phyloP scores from a whole-genome alignment of 2,113 vertebrate genomes.

The Ursus arctos region DNA sequence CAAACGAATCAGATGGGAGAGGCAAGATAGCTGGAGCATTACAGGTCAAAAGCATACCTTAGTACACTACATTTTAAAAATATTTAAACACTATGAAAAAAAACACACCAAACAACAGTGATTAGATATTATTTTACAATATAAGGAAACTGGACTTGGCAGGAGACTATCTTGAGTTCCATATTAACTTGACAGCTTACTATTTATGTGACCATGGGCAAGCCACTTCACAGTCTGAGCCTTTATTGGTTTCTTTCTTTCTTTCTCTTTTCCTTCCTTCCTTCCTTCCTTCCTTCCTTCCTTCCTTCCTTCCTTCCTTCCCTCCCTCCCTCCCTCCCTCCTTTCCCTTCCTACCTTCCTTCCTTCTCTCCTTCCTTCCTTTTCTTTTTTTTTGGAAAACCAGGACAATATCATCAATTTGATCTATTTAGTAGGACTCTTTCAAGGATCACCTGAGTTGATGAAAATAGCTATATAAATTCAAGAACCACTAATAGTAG shows the following conservation, averaged over 20 bases:
- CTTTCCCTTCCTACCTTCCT: not conserved
- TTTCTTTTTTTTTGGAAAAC: not conserved
- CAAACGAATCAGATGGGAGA: not conserved
- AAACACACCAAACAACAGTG: not conserved
- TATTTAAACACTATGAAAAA: not conserved
- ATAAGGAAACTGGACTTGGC: not conserved
- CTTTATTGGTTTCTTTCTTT: not conserved
- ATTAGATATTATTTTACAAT: not conserved
- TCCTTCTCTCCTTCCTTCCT: not conserved
- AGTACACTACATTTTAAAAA: not conserved
- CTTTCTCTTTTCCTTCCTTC: not conserved
- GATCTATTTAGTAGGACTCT: not conserved
- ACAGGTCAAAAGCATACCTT: not conserved
- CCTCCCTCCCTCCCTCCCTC: not conserved
- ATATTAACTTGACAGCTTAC: not conserved
- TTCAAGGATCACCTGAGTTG: not conserved
- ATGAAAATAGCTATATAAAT: conserved; percentile 16
- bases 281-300: not conserved
- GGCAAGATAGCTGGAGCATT: not conserved
- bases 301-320: not conserved
- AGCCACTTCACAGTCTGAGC: not conserved
- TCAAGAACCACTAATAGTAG: conserved; percentile 24
- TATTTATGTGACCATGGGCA: not conserved
- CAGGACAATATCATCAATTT: not conserved
- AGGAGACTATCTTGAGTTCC: not conserved